A percentile compares a stretch with the other conserved stretches of the same genome.
Conservation (phyloP, 1,140 invertebrate species). For the Musca domestica region DNA sequence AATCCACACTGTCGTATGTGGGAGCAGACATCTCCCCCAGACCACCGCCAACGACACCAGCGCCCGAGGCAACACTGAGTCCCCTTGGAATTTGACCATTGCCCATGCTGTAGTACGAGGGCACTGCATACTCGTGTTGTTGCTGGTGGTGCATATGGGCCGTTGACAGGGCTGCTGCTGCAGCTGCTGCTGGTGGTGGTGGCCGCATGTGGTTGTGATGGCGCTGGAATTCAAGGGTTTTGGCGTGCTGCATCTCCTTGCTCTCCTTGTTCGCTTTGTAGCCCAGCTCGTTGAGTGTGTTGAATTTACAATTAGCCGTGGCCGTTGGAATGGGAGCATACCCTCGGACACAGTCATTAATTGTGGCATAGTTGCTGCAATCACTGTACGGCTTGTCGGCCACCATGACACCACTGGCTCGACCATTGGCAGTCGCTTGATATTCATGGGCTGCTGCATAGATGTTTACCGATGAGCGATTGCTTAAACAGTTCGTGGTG, state of each 20-base stretch:
- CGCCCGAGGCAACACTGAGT: background rate
- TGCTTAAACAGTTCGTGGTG: constrained; percentile 33
- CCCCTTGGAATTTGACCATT: constrained; percentile 23
- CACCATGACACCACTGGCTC: constrained; percentile 18
- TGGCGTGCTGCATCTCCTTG: constrained; percentile 40
- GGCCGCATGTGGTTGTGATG: constrained; percentile 25
- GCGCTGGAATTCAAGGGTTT: constrained; percentile 43
- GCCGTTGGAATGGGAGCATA: constrained; percentile 48
- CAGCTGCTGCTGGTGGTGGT: constrained; percentile 21
- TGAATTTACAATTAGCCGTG: constrained; percentile 47
- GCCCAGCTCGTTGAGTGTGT: constrained; percentile 44
- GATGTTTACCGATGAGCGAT: constrained; percentile 58
- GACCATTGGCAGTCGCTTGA: constrained; percentile 45
- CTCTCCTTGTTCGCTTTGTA: constrained; percentile 41
- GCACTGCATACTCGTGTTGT: constrained; percentile 53
- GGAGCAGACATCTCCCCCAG: constrained; percentile 22
- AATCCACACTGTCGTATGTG: constrained; percentile 46
- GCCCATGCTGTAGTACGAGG: constrained; percentile 36
- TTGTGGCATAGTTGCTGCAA: constrained; percentile 52
- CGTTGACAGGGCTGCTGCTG: constrained; percentile 30
- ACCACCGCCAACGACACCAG: background rate
- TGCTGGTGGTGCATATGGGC: constrained; percentile 22
- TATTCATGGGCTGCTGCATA: constrained; percentile 59
- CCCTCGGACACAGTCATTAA: constrained; percentile 45
- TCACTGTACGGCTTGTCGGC: constrained; percentile 40